These are phyloP conservation scores for Carpatolechia fugitivella DNA, from an alignment of 2,888 invertebrate genomes.

Conservation along the genomic window DNA sequence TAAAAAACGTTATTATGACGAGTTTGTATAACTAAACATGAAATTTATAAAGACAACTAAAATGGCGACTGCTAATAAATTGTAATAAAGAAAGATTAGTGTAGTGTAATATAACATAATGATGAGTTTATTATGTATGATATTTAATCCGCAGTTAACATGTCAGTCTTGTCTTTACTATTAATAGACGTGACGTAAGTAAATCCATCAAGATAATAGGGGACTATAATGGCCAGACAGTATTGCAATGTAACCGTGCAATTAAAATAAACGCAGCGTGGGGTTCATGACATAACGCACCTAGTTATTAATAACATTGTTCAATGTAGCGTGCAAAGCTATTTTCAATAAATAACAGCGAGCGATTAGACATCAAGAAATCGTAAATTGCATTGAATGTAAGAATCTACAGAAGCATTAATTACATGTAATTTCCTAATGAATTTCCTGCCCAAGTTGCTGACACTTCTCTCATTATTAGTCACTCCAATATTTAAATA, in stretches of 20 bases:
- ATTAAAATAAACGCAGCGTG: slow-evolving; percentile 28
- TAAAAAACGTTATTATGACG: too few relatives aligned
- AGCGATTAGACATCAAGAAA: too few relatives aligned
- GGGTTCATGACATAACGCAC: slow-evolving; percentile 9
- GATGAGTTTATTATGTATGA: slow-evolving; percentile 23
- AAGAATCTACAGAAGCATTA: neutral
- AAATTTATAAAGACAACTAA: too few relatives aligned
- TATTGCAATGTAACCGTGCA: slow-evolving; percentile 24
- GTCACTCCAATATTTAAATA: neutral
- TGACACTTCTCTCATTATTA: neutral
- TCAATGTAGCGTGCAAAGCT: neutral
- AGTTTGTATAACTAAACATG: too few relatives aligned
- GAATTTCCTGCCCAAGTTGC: too few relatives aligned
- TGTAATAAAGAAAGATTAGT: too few relatives aligned
- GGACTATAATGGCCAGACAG: slow-evolving; percentile 25
- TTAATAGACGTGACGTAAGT: slow-evolving; percentile 29
- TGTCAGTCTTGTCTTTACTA: slow-evolving; percentile 15
- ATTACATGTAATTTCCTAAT: neutral
- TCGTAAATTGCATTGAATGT: too few relatives aligned
- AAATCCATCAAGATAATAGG: slow-evolving; percentile 23
- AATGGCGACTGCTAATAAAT: too few relatives aligned
- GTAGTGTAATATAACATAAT: slow-evolving; percentile 20
- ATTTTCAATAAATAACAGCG: neutral
- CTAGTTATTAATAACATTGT: neutral
- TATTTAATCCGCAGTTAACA: slow-evolving; percentile 22